Evolutionary conservation across 2,888 invertebrate species (phyloP).

Genomic region (Listrodromus nycthemerus): DNA sequence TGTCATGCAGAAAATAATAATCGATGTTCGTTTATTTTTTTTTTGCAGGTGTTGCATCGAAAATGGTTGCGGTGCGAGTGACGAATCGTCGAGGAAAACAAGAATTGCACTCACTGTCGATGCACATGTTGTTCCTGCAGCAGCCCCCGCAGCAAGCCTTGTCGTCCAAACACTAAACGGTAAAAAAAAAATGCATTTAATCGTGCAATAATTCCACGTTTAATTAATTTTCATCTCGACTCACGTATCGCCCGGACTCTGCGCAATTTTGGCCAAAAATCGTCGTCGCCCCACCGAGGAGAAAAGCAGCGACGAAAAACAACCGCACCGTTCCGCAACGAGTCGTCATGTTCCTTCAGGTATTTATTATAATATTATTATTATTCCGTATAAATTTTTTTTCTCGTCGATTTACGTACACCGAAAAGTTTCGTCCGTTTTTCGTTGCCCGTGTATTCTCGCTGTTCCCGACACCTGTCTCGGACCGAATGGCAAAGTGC

Average conservation of each 20-base stretch:
- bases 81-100: background rate
- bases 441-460: constrained; percentile 32
- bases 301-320: constrained; percentile 14
- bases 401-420: background rate
- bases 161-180: constrained; percentile 84
- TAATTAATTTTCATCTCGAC: constrained; percentile 3
- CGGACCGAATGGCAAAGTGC: constrained; percentile 51
- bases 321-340: constrained; percentile 18
- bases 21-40: background rate
- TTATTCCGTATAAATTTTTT: background rate
- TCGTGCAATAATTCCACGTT: too few species aligned
- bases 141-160: constrained; percentile 87
- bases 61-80: background rate
- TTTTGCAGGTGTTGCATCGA: background rate
- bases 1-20: background rate
- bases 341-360: constrained; percentile 55
- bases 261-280: constrained; percentile 66
- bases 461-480: constrained; percentile 55
- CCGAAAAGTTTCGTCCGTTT: constrained; percentile 41
- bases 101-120: constrained; percentile 85
- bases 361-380: constrained; percentile 37
- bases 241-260: constrained; percentile 68
- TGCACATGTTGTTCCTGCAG: constrained; percentile 85
- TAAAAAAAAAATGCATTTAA: background rate
- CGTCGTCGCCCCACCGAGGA: constrained; percentile 22